These are phyloP conservation scores for Pelmatolapia mariae DNA, from an alignment of 2,113 vertebrate genomes.

Conservation along the genomic window DNA sequence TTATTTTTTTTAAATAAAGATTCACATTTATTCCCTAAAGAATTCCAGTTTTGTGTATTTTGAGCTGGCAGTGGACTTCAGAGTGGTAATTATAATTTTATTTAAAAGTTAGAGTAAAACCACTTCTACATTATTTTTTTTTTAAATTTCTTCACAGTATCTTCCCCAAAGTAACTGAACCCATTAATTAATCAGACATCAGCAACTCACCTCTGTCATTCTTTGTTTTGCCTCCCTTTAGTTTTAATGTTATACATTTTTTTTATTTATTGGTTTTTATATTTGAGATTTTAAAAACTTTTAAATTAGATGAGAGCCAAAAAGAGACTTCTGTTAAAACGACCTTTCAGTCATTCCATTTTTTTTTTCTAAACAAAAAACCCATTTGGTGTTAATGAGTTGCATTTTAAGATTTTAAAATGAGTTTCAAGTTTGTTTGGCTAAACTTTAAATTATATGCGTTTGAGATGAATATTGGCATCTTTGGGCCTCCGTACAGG, in stretches of 20 bases:
- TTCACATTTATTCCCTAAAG: neutral
- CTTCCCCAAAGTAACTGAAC: neutral
- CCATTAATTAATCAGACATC: neutral
- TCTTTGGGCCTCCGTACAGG: neutral
- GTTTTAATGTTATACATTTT: neutral
- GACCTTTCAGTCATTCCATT: neutral
- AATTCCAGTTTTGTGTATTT: neutral
- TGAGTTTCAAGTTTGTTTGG: neutral
- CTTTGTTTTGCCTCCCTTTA: neutral
- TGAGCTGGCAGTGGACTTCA: neutral
- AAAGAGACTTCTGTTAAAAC: neutral
- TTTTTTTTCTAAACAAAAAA: neutral
- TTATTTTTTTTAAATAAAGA: neutral
- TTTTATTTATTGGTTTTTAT: neutral
- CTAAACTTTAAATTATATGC: neutral
- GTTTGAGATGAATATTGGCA: neutral
- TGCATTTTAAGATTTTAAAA: neutral
- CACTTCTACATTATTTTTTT: neutral
- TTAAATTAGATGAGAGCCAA: neutral
- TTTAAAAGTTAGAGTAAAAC: neutral
- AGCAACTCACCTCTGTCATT: neutral
- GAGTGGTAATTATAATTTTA: neutral
- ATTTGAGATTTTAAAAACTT: neutral
- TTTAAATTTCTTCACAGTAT: fast-evolving
- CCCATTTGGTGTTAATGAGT: neutral